Evolutionary conservation across 2,797 vertebrate genomes (phyloP).

Genomic region (Syncerus caffer): DNA sequence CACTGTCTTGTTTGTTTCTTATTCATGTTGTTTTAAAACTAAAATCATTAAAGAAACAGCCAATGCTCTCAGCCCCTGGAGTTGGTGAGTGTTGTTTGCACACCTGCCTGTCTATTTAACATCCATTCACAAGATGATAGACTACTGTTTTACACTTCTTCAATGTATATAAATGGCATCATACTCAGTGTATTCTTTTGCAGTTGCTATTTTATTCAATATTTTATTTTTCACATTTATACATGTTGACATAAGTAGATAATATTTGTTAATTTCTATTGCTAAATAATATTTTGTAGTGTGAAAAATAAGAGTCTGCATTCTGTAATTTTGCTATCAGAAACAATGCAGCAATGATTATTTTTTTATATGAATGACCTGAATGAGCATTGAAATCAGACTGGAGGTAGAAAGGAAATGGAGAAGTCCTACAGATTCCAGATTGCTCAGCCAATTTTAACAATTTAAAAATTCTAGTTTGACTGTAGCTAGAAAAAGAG

Average conservation of each 20-base stretch:
- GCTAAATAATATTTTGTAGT: not conserved
- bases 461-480: not conserved
- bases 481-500: not conserved
- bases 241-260: not conserved
- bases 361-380: not conserved
- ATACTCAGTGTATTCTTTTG: not conserved
- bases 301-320: not conserved
- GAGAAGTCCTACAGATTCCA: not conserved
- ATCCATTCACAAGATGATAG: not conserved
- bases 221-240: not conserved
- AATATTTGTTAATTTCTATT: not conserved
- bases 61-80: not conserved
- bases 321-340: not conserved
- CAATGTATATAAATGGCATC: not conserved
- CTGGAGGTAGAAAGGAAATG: not conserved
- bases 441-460: not conserved
- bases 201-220: not conserved
- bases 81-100: not conserved
- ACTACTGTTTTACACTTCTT: not conserved
- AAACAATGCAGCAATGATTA: not conserved
- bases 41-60: not conserved
- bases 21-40: not conserved
- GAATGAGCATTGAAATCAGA: not conserved
- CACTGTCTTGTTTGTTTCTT: not conserved
- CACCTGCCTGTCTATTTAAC: not conserved